Base-by-base conservation (phyloP, 2,113 vertebrate species). In the Pangasianodon gigas region DNA sequence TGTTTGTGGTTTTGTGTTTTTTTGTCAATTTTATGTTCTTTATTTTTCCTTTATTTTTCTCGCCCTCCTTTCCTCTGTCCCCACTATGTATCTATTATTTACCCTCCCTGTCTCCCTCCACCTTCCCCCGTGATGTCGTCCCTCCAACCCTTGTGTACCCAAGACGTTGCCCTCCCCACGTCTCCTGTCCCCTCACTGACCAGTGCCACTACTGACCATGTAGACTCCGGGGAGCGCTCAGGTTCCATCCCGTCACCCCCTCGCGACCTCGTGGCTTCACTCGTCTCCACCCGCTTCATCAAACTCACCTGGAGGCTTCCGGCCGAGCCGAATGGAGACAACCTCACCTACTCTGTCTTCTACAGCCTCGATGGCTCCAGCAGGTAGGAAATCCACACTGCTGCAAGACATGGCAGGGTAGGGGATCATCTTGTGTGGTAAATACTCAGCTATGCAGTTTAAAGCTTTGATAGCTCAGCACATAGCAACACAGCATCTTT, bases 231-330 rank as follows among this genome's bases (percentile, higher is more conserved):
- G 90, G 95, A 97, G 41, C 91, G 94, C 18, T 93, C 95, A 29
- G 98, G 98, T 93, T 97, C 98, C 41, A 89, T 97, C 90, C 97
- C 98, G 93, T 98, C 98, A 0, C 97, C 97, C 29, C 98, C 98
- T 0, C 95, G 98, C 5, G 98, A 99, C 6, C 97, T 99, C 0
- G 97, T 99, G 96, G 98, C 98, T 67, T 98, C 98, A 0, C 96
- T 99, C 41, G 98, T 99, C 88, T 99, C 98, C 93, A 99, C 98
- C 13, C 98, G 98, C 90, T 99, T 99, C 97, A 98, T 99, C 97
- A 97, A 98, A 93, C 93, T 99, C 94, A 98, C 97, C 0, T 99
- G 98, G 98, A 96, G 98, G 79, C 96, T 96, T 0, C 98, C 98
- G 0, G 97, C 96, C 0, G 98, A 99, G 85, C 96, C 98, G 21